These are phyloP conservation scores for Mesembrinibis cayennensis DNA, from an alignment of 2,113 vertebrate species.

Conservation along the genomic window DNA sequence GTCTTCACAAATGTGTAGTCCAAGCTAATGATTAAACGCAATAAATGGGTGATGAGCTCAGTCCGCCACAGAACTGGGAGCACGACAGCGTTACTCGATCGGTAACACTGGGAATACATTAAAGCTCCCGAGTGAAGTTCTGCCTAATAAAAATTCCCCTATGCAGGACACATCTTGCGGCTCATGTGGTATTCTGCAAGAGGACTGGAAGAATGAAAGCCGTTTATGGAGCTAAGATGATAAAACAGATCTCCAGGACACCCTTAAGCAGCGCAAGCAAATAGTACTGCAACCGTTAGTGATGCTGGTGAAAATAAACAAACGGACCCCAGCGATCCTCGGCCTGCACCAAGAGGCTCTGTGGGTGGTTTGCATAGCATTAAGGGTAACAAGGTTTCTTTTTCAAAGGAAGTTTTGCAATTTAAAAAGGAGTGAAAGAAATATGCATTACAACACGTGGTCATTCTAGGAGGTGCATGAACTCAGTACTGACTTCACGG, in stretches of 20 bases:
- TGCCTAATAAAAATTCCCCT: not conserved
- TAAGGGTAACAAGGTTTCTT: not conserved
- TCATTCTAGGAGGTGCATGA: not conserved
- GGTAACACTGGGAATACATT: not conserved
- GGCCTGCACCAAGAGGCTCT: not conserved
- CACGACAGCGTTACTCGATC: not conserved
- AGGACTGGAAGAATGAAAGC: not conserved
- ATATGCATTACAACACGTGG: not conserved
- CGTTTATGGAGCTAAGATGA: not conserved
- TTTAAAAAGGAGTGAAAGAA: conserved; percentile 5
- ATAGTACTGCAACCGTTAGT: not conserved
- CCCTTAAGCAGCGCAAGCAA: conserved; percentile 17
- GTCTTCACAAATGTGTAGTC: not conserved
- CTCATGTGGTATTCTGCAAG: not conserved
- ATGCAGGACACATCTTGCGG: not conserved
- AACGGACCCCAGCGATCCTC: not conserved
- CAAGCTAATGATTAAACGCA: not conserved
- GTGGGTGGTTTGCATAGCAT: conserved; percentile 51
- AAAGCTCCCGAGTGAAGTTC: not conserved
- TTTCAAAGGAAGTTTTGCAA: conserved; percentile 1
- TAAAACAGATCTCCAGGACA: conserved; percentile 52
- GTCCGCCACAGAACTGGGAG: not conserved
- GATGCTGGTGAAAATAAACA: conserved; percentile 44
- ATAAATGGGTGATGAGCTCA: not conserved
- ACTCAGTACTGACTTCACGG: not conserved